Evolutionary conservation across 1,140 invertebrate genomes (phyloP).

Genomic region (Drosophila fuyamai): DNA sequence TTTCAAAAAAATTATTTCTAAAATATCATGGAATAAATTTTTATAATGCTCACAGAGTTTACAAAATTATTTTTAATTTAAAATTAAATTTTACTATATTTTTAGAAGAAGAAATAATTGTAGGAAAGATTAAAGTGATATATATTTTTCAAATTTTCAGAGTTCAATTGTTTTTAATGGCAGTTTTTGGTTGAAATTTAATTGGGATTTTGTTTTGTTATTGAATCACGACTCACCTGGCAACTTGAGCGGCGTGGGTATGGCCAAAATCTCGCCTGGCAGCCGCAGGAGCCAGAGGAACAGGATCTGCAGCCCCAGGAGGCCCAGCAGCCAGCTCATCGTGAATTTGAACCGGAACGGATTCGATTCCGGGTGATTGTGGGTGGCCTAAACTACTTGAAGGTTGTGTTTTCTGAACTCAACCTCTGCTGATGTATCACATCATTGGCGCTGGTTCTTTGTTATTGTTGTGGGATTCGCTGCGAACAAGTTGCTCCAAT

Average conservation of each 20-base stretch:
- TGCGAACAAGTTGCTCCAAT: conserved; percentile 40
- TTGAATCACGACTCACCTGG: conserved; percentile 50
- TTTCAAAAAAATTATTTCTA: too few species aligned
- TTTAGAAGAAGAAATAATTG: too few species aligned
- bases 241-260: conserved; percentile 78
- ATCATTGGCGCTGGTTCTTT: conserved; percentile 60
- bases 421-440: conserved; percentile 70
- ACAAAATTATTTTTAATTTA: too few species aligned
- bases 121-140: too few species aligned
- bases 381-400: conserved; percentile 73
- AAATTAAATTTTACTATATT: too few species aligned
- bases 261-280: conserved; percentile 72
- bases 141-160: too few species aligned
- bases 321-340: conserved; percentile 78
- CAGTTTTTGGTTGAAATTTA: too few species aligned
- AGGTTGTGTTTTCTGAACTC: conserved; percentile 68
- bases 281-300: conserved; percentile 72
- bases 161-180: too few species aligned
- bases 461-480: conserved; percentile 15
- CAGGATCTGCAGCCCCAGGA: conserved; percentile 72
- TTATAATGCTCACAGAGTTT: too few species aligned
- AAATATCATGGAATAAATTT: too few species aligned
- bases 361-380: conserved; percentile 44
- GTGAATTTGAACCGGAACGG: conserved; percentile 30
- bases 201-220: too few species aligned